Conservation (phyloP, 2,888 invertebrate genomes). For the Pseudanteris insignis region DNA sequence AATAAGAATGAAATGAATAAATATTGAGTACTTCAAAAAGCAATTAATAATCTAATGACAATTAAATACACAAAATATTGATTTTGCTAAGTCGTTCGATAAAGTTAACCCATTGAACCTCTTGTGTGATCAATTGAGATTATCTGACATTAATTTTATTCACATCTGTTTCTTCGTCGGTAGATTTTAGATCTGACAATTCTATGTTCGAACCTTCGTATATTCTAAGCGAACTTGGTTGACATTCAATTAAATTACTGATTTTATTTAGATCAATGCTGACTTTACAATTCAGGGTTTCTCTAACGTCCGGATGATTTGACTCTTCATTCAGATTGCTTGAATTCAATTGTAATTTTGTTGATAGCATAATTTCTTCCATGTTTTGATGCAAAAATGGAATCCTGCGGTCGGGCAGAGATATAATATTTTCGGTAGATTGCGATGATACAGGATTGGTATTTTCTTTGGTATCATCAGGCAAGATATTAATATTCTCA, state of each 20-base stretch:
- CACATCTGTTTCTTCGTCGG: too few relatives aligned
- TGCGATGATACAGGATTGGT: constrained; percentile 47
- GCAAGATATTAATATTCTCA: not conserved
- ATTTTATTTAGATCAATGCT: constrained; percentile 59
- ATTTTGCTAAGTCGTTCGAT: too few relatives aligned
- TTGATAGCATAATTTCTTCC: not conserved
- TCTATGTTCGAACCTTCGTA: too few relatives aligned
- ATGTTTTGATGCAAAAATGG: constrained; percentile 13
- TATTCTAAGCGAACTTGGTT: constrained; percentile 46
- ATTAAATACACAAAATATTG: too few relatives aligned
- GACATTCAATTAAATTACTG: constrained; percentile 47
- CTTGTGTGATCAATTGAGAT: too few relatives aligned
- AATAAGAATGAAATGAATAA: too few relatives aligned
- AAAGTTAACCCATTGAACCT: too few relatives aligned
- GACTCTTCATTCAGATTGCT: not conserved
- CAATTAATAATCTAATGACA: too few relatives aligned
- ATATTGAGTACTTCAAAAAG: too few relatives aligned
- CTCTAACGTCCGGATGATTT: not conserved
- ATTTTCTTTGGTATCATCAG: constrained; percentile 56
- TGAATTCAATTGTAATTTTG: not conserved
- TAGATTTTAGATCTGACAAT: constrained; percentile 1
- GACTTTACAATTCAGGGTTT: constrained; percentile 48
- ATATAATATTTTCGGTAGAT: constrained; percentile 13
- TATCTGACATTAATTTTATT: too few relatives aligned
- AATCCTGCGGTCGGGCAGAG: not conserved